A percentile compares a stretch with the other conserved stretches of the same genome.
Conservation (phyloP, 2,113 vertebrate species). For the Mastomys coucha region DNA sequence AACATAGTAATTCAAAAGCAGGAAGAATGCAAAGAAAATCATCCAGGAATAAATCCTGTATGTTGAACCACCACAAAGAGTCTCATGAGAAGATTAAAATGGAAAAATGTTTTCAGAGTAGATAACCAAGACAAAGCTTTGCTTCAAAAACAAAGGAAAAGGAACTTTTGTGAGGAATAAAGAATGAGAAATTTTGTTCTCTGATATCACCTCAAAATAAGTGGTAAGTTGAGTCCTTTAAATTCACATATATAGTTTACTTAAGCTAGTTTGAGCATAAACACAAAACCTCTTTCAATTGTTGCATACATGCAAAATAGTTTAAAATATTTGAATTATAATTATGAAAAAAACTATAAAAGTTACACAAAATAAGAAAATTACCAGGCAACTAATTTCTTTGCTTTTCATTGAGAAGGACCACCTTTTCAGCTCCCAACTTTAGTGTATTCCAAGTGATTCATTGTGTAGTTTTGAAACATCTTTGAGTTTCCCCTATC, state of each 20-base stretch:
- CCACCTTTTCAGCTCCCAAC: neutral
- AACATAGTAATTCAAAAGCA: neutral
- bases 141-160: neutral
- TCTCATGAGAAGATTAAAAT: neutral
- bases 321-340: neutral
- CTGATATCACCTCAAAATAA: neutral
- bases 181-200: neutral
- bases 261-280: neutral
- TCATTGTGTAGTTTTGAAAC: neutral
- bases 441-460: neutral
- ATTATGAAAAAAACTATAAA: neutral
- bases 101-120: neutral
- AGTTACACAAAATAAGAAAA: neutral
- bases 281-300: neutral
- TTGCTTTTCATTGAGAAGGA: neutral
- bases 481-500: neutral
- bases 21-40: neutral
- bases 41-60: neutral
- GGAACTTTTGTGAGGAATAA: neutral
- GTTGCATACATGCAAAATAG: neutral
- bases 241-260: neutral
- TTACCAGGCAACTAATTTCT: too few species aligned
- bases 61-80: neutral
- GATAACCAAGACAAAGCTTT: neutral
- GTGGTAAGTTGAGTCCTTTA: neutral